These are phyloP conservation scores for Gymnothorax reevesii DNA, from an alignment of 2,797 vertebrate genomes.

Conservation along the genomic window DNA sequence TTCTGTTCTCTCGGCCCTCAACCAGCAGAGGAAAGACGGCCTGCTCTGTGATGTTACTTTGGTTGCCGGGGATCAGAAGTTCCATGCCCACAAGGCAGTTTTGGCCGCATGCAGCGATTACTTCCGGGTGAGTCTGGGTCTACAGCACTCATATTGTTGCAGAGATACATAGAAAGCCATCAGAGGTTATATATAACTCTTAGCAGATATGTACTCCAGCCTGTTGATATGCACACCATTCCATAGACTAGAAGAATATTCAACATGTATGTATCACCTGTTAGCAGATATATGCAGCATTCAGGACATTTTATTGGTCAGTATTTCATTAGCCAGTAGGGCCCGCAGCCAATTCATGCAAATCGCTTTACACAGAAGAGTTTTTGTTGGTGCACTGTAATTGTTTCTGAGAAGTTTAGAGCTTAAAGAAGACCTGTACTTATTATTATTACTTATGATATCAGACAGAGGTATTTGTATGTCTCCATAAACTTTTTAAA, in stretches of 20 bases:
- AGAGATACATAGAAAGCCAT: conserved; percentile 2
- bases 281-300: background rate
- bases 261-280: background rate
- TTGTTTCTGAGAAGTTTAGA: background rate
- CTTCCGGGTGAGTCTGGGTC: conserved; percentile 84
- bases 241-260: background rate
- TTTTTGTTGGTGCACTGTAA: background rate
- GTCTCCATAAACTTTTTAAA: background rate
- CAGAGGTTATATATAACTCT: background rate
- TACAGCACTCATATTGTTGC: background rate
- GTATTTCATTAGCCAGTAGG: background rate
- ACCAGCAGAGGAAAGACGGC: conserved; percentile 94
- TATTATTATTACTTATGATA: background rate
- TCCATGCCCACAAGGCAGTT: conserved; percentile 93
- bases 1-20: conserved; percentile 89
- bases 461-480: background rate
- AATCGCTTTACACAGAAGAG: background rate
- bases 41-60: conserved; percentile 93
- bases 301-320: background rate
- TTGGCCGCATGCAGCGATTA: conserved; percentile 97
- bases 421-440: background rate
- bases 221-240: background rate
- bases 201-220: background rate
- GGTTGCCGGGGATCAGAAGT: conserved; percentile 94
- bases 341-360: background rate